Evolutionary conservation across 2,888 invertebrate species (phyloP).

Genomic region (Rotaria macrura): DNA sequence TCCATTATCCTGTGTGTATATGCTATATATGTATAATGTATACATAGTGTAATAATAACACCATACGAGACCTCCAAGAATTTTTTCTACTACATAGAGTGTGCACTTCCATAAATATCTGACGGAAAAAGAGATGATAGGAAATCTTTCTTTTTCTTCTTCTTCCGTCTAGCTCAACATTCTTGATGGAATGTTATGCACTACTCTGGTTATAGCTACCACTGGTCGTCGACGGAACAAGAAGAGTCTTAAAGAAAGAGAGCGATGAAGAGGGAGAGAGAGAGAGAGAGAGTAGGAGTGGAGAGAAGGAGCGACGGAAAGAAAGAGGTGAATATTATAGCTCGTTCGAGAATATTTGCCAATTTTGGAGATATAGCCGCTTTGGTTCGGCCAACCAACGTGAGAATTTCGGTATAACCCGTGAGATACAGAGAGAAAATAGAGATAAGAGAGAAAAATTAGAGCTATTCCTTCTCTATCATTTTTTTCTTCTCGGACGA

Average conservation of each 20-base stretch:
- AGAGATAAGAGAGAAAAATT: background rate
- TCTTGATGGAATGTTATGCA: background rate
- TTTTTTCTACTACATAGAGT: background rate
- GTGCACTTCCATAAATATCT: conserved; percentile 3
- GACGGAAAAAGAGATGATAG: background rate
- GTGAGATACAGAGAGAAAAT: background rate
- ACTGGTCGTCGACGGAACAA: background rate
- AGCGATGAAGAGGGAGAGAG: background rate
- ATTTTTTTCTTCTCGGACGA: background rate
- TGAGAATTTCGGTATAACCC: background rate
- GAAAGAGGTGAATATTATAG: background rate
- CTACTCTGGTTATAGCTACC: background rate
- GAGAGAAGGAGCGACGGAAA: background rate
- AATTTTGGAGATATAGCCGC: background rate
- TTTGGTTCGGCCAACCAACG: background rate
- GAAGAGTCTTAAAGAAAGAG: no score
- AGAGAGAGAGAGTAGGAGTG: background rate
- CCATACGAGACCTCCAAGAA: background rate
- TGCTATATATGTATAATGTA: background rate
- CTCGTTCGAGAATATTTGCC: background rate
- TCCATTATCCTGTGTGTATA: background rate
- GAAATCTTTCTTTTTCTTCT: background rate
- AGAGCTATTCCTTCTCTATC: background rate
- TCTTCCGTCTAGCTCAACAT: background rate
- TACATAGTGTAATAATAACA: background rate